Evolutionary conservation across 2,113 vertebrate species (phyloP).

Genomic region (Phalacrocorax carbo): DNA sequence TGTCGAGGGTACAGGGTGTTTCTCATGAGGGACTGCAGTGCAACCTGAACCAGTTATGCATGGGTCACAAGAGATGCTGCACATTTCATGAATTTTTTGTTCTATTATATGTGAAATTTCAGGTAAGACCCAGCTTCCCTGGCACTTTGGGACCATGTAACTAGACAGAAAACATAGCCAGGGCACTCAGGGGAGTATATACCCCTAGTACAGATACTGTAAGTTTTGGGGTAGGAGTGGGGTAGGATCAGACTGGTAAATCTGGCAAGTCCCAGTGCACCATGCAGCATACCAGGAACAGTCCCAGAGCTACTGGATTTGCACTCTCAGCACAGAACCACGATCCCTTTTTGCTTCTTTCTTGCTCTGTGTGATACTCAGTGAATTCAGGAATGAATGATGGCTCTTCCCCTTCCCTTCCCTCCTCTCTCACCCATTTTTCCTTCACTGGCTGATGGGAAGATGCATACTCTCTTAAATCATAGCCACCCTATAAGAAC

Average conservation of each 20-base stretch:
- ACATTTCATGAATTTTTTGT: not conserved
- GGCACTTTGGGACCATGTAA: not conserved
- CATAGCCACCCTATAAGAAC: not conserved
- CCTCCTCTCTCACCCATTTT: conserved; percentile 22
- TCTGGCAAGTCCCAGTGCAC: not conserved
- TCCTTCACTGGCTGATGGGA: not conserved
- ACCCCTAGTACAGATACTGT: not conserved
- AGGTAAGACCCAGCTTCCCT: not conserved
- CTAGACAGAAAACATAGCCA: not conserved
- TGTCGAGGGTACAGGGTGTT: not conserved
- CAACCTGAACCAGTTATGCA: not conserved
- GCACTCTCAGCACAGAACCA: not conserved
- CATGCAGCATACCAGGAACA: not conserved
- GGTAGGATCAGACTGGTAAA: not conserved
- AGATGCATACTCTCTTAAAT: not conserved
- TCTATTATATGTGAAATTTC: not conserved
- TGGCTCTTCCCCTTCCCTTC: not conserved
- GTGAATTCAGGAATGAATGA: not conserved
- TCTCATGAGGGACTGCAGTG: not conserved
- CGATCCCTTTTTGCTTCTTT: not conserved
- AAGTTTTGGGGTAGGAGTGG: not conserved
- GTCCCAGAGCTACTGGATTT: not conserved
- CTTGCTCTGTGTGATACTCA: not conserved
- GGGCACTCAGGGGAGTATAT: not conserved
- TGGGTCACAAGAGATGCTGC: not conserved